Evolutionary conservation across 2,888 invertebrate species (phyloP).

Genomic region (Caenorhabditis sp.): DNA sequence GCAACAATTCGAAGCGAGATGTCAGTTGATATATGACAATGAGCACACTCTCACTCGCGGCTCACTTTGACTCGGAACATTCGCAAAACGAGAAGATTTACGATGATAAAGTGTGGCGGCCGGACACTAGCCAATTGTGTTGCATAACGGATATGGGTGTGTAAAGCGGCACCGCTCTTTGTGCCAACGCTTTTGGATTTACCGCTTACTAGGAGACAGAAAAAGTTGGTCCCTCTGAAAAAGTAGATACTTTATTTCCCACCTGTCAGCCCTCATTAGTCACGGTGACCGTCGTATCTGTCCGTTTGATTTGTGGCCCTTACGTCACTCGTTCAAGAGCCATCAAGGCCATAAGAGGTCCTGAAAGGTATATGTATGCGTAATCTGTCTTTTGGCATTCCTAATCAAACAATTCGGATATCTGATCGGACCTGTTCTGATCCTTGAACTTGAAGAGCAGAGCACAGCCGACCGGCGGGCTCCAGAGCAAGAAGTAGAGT

Average conservation of each 20-base stretch:
- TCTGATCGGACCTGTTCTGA: neutral
- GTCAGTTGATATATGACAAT: slow-evolving; percentile 52
- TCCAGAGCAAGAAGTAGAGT: no score
- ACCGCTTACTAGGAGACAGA: neutral
- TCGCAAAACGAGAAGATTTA: no score
- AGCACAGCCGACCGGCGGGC: no score
- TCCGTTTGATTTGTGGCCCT: neutral
- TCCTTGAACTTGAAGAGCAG: slow-evolving; percentile 11
- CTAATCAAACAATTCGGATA: slow-evolving; percentile 14
- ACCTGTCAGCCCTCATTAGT: neutral
- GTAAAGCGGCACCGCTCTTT: slow-evolving; percentile 19
- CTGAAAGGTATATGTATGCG: slow-evolving; percentile 15
- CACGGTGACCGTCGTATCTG: neutral
- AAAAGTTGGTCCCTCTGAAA: neutral
- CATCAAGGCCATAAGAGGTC: slow-evolving; percentile 37
- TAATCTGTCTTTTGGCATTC: slow-evolving; percentile 36
- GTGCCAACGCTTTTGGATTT: slow-evolving; percentile 13
- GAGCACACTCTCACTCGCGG: slow-evolving; percentile 6
- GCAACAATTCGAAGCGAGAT: slow-evolving; percentile 33
- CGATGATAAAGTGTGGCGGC: slow-evolving; percentile 28
- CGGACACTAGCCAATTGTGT: slow-evolving; percentile 5
- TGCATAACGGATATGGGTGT: slow-evolving; percentile 33
- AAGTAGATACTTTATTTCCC: no score
- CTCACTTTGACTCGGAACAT: no score
- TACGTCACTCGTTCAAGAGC: slow-evolving; percentile 31